Evolutionary conservation across 2,113 vertebrate genomes (phyloP).

Genomic region (Hoplias malabaricus): DNA sequence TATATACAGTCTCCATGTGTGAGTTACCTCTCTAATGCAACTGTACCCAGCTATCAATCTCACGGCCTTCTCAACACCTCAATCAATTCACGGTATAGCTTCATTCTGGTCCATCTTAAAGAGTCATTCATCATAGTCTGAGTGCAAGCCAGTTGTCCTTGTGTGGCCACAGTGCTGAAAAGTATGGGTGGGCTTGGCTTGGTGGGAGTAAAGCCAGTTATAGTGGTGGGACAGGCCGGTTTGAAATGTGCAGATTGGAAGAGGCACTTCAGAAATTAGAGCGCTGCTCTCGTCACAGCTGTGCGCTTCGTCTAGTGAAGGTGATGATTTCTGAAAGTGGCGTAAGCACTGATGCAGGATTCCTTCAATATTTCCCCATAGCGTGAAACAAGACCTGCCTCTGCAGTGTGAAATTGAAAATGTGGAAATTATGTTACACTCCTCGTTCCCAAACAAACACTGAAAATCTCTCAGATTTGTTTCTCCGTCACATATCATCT

Average conservation of each 20-base stretch:
- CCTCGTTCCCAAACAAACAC: neutral
- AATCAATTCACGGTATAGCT: conserved; percentile 66
- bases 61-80: conserved; percentile 56
- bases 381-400: conserved; percentile 6
- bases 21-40: conserved; percentile 9
- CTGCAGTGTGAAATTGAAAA: conserved; percentile 31
- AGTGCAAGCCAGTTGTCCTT: conserved; percentile 53
- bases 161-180: conserved; percentile 52
- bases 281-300: neutral
- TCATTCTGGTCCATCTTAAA: conserved; percentile 60
- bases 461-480: neutral
- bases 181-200: conserved; percentile 47
- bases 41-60: conserved; percentile 59
- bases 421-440: neutral
- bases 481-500: neutral
- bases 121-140: conserved; percentile 64
- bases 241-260: conserved; percentile 4
- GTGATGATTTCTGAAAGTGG: conserved; percentile 2
- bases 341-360: conserved; percentile 1
- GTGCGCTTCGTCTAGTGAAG: neutral
- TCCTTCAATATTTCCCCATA: neutral
- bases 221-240: conserved; percentile 1
- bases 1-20: neutral
- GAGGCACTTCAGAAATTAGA: conserved; percentile 15
- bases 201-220: conserved; percentile 39